Percentiles rank a stretch among this genome's conserved stretches.
Evolutionary conservation across 2,888 invertebrate genomes (phyloP).

Genomic region (Drosophila nr. medialis): DNA sequence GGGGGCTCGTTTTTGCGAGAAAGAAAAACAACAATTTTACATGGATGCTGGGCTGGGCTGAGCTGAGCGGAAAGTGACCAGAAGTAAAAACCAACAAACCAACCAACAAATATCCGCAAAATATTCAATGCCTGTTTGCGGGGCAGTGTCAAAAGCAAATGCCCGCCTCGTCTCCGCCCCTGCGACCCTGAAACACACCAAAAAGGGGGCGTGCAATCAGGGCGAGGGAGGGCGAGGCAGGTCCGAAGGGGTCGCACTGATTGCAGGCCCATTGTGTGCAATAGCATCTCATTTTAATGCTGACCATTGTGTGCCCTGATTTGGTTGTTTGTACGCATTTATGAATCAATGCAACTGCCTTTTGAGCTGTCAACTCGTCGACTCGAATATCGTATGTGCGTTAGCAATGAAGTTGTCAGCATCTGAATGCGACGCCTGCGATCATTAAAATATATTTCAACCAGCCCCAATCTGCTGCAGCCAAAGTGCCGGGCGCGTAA

Average conservation of each 20-base stretch:
- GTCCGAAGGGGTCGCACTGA: constrained; percentile 41
- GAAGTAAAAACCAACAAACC: not conserved
- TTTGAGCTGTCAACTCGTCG: constrained; percentile 48
- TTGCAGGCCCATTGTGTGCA: constrained; percentile 59
- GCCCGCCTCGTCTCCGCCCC: constrained; percentile 51
- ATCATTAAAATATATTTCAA: constrained; percentile 62
- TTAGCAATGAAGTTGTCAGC: constrained; percentile 73
- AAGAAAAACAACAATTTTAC: constrained; percentile 30
- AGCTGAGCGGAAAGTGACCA: not conserved
- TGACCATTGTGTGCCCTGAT: constrained; percentile 63
- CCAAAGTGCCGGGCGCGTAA: constrained; percentile 66
- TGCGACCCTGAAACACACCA: constrained; percentile 12
- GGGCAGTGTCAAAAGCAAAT: constrained; percentile 35
- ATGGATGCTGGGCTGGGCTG: constrained; percentile 9
- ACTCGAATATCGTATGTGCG: constrained; percentile 11
- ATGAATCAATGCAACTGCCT: constrained; percentile 48
- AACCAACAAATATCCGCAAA: constrained; percentile 24
- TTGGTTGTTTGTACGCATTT: constrained; percentile 59
- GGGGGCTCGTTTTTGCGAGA: constrained; percentile 21
- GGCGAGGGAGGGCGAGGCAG: constrained; percentile 22
- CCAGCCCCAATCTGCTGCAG: constrained; percentile 56
- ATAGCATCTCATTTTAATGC: constrained; percentile 69
- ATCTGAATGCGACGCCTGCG: constrained; percentile 32
- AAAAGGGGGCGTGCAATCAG: constrained; percentile 62
- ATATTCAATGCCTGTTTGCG: constrained; percentile 50